These are phyloP conservation scores for Sminthurides bifidus DNA, from an alignment of 1,140 invertebrate species.

Conservation along the genomic window DNA sequence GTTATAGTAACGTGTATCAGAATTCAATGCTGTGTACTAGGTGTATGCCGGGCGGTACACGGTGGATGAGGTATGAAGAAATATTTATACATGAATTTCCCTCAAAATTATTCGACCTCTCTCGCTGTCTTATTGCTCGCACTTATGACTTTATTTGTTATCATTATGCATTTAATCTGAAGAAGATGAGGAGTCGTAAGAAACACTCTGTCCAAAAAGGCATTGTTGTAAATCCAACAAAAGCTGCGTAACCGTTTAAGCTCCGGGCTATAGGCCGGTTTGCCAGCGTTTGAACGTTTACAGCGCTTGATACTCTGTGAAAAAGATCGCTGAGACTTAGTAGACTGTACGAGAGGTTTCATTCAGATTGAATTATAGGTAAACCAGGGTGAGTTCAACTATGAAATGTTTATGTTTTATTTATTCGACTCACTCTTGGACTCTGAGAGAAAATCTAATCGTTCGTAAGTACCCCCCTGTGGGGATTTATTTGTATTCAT, in stretches of 20 bases:
- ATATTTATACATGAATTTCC: no score
- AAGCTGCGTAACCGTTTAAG: not conserved
- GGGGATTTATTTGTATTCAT: slow-evolving; percentile 14
- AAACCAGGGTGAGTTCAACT: no score
- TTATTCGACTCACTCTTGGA: slow-evolving; percentile 4
- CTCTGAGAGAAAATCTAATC: not conserved
- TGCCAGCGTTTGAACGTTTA: not conserved
- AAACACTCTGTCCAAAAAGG: no score
- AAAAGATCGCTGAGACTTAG: not conserved
- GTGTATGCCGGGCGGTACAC: no score
- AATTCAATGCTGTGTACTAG: no score
- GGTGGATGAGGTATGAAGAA: no score
- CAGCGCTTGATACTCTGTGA: not conserved
- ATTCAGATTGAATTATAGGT: not conserved
- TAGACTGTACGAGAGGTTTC: not conserved
- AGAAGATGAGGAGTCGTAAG: no score
- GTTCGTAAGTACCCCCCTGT: slow-evolving; percentile 10
- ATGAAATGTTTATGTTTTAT: slow-evolving; percentile 13
- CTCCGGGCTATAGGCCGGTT: not conserved
- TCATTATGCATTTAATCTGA: no score
- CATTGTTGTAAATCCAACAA: not conserved
- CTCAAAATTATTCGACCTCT: no score
- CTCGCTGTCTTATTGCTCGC: no score
- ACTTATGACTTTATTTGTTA: no score
- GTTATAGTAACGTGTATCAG: no score